A percentile compares a stretch with the other conserved stretches of the same genome.
phyloP scores from a whole-genome alignment of 2,888 invertebrate species.

The Zhengitettix transpicula region DNA sequence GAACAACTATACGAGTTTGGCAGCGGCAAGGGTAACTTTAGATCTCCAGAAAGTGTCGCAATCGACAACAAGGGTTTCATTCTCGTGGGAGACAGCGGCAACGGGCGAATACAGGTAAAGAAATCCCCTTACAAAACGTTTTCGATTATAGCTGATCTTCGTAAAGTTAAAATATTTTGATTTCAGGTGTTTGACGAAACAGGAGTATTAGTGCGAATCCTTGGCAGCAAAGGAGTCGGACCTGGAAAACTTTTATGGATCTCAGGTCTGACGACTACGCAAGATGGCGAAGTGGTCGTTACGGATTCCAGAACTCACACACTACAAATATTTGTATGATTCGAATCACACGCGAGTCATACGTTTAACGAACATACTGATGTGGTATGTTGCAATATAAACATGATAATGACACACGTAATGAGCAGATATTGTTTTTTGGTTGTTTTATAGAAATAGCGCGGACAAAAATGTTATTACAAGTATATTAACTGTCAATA shows the following conservation, averaged over 20 bases:
- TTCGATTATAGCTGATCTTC: no score
- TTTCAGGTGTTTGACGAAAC: background rate
- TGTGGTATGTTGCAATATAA: no score
- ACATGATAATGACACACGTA: no score
- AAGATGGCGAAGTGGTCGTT: background rate
- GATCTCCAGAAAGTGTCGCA: conserved; percentile 54
- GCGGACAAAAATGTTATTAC: no score
- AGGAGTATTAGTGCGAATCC: background rate
- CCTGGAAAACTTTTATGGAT: background rate
- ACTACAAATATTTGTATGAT: background rate
- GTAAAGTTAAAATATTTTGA: background rate
- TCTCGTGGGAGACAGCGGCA: conserved; percentile 62
- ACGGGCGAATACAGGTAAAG: conserved; percentile 50
- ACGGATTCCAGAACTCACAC: background rate
- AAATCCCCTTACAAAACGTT: no score
- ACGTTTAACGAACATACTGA: background rate
- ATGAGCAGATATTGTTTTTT: no score
- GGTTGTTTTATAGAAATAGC: no score
- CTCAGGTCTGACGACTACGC: background rate
- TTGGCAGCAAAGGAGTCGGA: background rate
- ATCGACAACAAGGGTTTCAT: conserved; percentile 58
- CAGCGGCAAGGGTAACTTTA: conserved; percentile 47
- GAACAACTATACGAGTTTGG: conserved; percentile 44
- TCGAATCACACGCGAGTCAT: background rate
- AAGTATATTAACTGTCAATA: no score